These are phyloP conservation scores for Adoxophyes honmai DNA, from an alignment of 1,140 invertebrate species.

Conservation along the genomic window DNA sequence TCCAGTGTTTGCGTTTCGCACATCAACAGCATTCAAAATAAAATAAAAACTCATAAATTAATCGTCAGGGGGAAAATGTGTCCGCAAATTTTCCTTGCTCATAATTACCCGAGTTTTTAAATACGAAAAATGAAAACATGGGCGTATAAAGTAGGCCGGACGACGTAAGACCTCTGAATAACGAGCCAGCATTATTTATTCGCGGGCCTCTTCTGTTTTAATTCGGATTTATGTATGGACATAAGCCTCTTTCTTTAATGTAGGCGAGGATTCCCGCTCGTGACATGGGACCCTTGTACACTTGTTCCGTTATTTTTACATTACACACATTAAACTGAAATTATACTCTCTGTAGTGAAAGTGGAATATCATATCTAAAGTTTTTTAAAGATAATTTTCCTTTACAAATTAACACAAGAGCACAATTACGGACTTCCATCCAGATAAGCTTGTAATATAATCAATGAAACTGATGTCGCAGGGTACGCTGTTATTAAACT, in stretches of 20 bases:
- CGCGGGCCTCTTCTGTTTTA: constrained; percentile 57
- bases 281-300: constrained; percentile 34
- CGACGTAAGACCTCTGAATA: constrained; percentile 68
- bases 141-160: constrained; percentile 49
- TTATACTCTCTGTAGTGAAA: too few species aligned
- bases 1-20: too few species aligned
- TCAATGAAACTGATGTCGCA: too few species aligned
- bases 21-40: background rate
- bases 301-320: constrained; percentile 25
- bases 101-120: constrained; percentile 64
- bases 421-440: too few species aligned
- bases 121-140: constrained; percentile 57
- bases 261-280: constrained; percentile 46
- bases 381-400: too few species aligned
- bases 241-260: constrained; percentile 40
- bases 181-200: constrained; percentile 66
- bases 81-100: constrained; percentile 43
- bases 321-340: background rate
- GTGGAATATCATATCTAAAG: too few species aligned
- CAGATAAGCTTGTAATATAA: too few species aligned
- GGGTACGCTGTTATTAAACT: too few species aligned
- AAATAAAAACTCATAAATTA: background rate
- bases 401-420: too few species aligned
- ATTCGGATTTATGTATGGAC: constrained; percentile 68
- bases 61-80: constrained; percentile 27